Evolutionary conservation across 2,888 invertebrate genomes (phyloP).

Genomic region (Metacarcinus magister): DNA sequence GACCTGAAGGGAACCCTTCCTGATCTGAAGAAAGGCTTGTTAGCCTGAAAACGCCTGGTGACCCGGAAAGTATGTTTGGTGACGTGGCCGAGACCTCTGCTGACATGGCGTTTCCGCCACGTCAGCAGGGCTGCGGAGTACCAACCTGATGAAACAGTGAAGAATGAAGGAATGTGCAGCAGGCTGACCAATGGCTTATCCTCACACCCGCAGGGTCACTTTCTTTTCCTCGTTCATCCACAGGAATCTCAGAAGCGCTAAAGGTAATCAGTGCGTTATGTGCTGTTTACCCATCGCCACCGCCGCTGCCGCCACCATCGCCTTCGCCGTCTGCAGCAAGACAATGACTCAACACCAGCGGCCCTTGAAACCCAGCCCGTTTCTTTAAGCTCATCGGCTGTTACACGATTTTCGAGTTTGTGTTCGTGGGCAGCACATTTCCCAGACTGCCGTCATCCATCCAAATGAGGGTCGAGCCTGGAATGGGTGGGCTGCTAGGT

Average conservation of each 20-base stretch:
- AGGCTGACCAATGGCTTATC: neutral
- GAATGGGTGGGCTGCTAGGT: neutral
- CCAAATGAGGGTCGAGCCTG: neutral
- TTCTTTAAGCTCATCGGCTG: conserved; percentile 11
- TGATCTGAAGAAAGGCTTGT: too few relatives aligned
- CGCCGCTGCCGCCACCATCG: neutral
- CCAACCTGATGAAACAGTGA: neutral
- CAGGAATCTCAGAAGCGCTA: neutral
- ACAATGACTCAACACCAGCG: neutral
- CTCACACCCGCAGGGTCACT: neutral
- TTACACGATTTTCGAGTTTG: neutral
- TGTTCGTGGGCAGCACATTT: neutral
- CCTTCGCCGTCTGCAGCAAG: neutral
- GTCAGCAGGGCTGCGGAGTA: neutral
- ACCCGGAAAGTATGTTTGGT: neutral
- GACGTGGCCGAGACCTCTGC: neutral
- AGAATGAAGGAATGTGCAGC: neutral
- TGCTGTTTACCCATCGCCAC: neutral
- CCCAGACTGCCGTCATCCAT: neutral
- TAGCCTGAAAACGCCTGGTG: neutral
- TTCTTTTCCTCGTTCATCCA: neutral
- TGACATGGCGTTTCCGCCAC: neutral
- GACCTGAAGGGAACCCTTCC: neutral
- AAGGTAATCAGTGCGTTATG: neutral
- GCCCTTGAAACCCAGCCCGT: conserved; percentile 5